Evolutionary conservation across 1,140 invertebrate species (phyloP).

Genomic region (Drosophila willistoni): DNA sequence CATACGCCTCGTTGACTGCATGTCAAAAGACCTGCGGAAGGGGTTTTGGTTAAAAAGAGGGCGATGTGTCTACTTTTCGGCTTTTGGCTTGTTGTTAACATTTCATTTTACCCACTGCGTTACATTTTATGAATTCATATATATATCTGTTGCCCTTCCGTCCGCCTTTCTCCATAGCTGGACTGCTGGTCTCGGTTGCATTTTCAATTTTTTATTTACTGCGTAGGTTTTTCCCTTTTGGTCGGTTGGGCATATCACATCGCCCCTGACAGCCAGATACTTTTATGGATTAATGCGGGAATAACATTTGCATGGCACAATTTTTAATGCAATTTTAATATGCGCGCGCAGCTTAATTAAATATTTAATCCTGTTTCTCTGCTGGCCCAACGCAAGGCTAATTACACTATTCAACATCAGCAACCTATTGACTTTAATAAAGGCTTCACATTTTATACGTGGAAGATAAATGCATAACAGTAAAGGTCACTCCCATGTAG

Average conservation of each 20-base stretch:
- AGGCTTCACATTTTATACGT: too few relatives aligned
- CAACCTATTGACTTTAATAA: too few relatives aligned
- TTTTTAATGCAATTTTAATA: conserved; percentile 80
- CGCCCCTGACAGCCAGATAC: conserved; percentile 1
- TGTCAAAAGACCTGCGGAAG: conserved; percentile 20
- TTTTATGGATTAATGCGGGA: conserved; percentile 59
- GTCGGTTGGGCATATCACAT: not conserved
- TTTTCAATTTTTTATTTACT: conserved; percentile 66
- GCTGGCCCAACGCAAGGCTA: not conserved
- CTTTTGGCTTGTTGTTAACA: conserved; percentile 60
- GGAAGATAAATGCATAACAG: too few relatives aligned
- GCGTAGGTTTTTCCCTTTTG: not conserved
- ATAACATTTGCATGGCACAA: conserved; percentile 47
- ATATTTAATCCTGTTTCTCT: conserved; percentile 55
- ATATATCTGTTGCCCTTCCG: conserved; percentile 41
- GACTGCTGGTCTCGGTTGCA: conserved; percentile 20
- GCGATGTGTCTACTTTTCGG: conserved; percentile 71
- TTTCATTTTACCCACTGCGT: conserved; percentile 57
- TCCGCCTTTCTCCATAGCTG: not conserved
- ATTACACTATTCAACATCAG: conserved; percentile 45
- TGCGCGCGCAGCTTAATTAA: conserved; percentile 79
- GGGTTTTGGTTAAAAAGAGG: conserved; percentile 18
- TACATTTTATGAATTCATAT: conserved; percentile 58
- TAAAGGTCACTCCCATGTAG: too few relatives aligned
- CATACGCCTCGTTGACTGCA: conserved; percentile 63